A percentile compares a stretch with the other conserved stretches of the same genome.
phyloP scores from a whole-genome alignment of 1,140 invertebrate species.

The Neocloeon triangulifer region DNA sequence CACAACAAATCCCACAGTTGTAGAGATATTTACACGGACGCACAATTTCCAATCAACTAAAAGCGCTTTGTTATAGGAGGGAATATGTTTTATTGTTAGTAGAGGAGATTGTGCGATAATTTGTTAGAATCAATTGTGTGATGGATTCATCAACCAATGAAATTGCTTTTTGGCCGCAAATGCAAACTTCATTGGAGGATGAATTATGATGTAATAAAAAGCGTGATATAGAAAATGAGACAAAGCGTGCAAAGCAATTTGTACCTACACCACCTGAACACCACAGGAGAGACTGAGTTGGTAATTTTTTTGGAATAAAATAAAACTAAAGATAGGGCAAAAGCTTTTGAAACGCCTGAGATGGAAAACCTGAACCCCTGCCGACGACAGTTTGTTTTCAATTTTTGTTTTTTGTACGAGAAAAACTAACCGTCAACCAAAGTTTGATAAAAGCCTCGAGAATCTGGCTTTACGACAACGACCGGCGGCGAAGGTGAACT shows the following conservation, averaged over 20 bases:
- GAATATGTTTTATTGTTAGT: background rate
- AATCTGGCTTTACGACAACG: too few species aligned
- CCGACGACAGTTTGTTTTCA: background rate
- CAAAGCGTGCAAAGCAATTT: too few species aligned
- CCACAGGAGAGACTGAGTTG: too few species aligned
- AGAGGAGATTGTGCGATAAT: too few species aligned
- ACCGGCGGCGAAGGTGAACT: too few species aligned
- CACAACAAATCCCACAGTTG: too few species aligned
- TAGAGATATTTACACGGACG: conserved; percentile 1
- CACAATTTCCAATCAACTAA: background rate
- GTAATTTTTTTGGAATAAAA: too few species aligned
- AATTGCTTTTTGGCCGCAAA: background rate
- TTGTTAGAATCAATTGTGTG: too few species aligned
- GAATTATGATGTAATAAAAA: background rate
- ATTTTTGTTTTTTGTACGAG: background rate
- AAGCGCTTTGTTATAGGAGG: background rate
- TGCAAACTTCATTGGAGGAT: background rate
- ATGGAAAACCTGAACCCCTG: background rate
- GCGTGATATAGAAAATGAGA: background rate
- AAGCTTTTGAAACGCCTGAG: background rate
- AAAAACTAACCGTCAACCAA: background rate
- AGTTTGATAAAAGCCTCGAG: too few species aligned
- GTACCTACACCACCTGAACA: too few species aligned
- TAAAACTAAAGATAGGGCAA: too few species aligned
- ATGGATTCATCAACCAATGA: too few species aligned